Evolutionary conservation across 2,888 invertebrate genomes (phyloP), one percentile per base, ranked within the genome.

Genomic region (Nymphalis c-album): DNA sequence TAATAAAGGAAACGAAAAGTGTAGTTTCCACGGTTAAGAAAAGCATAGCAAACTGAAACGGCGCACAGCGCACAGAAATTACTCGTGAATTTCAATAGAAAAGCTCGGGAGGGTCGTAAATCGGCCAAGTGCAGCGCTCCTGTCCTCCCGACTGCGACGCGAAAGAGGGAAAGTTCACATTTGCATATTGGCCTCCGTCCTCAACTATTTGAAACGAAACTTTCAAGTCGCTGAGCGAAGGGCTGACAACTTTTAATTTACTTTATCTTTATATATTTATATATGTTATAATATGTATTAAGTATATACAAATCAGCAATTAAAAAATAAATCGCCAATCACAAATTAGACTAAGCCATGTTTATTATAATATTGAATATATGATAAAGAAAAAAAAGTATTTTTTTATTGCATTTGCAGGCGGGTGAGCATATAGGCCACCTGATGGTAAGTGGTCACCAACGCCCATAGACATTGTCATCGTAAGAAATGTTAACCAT

Each of bases 121-220:
- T 90, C 90, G 88, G 88, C 87, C 90, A 88, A 90, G 89, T 88
- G 88, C 89, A 89, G 75, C 77, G 71, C 66, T 64, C 67, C 68
- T 60, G 62, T 67, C 74, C 76, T 74, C 75, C 76, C 78, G 71
- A 71, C 74, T 75, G 57, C 75, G 63, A 61, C 74, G 71, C 64
- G 69, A 80, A 84, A 85, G 82, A 87, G 88, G 85, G 90, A 90
- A 90, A 90, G 90, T 90, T 82, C 79, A 80, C 85, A 90, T 90
- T 90, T 86, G 85, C 90, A 90, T 90, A 85, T 84, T 81, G 84
- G 80, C 83, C 82, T 77, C 76, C 77, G 76, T 73, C 76, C 76
- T 73, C 71, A 79, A 81, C 79, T 80, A 71, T 71, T 72, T 79
- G 72, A 71, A 73, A 72, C 76, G 57, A 75, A 83, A 82, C 79